phyloP scores from a whole-genome alignment of 2,113 vertebrate species.

The Tinamus guttatus region DNA sequence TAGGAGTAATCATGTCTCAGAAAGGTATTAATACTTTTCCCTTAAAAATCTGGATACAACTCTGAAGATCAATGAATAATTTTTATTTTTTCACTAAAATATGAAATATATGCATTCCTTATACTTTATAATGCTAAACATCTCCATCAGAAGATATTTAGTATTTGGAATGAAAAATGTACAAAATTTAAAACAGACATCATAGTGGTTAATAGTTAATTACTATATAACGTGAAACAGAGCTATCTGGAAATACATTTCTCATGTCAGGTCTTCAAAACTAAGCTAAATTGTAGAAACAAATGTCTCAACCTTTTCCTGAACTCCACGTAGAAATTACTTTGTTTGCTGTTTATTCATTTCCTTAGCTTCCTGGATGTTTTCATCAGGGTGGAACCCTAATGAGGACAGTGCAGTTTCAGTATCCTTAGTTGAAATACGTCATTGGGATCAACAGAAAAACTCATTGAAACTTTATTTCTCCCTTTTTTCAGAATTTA shows the following conservation, averaged over 20 bases:
- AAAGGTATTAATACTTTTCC: not conserved
- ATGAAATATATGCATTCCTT: not conserved
- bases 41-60: not conserved
- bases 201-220: not conserved
- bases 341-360: not conserved
- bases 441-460: not conserved
- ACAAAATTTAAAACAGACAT: not conserved
- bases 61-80: not conserved
- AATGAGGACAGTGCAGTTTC: accelerated
- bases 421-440: not conserved
- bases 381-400: not conserved
- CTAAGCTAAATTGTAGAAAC: not conserved
- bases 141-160: not conserved
- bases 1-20: not conserved
- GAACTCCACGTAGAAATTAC: not conserved
- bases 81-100: not conserved
- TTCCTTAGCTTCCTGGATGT: not conserved
- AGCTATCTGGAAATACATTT: not conserved
- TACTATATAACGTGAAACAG: not conserved
- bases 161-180: not conserved
- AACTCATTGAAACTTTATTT: not conserved
- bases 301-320: not conserved
- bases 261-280: not conserved
- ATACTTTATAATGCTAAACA: not conserved
- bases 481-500: not conserved